A percentile compares a stretch with the other conserved stretches of the same genome.
These are phyloP conservation scores for Oreotragus oreotragus DNA, from an alignment of 2,113 vertebrate genomes.

Conservation along the genomic window DNA sequence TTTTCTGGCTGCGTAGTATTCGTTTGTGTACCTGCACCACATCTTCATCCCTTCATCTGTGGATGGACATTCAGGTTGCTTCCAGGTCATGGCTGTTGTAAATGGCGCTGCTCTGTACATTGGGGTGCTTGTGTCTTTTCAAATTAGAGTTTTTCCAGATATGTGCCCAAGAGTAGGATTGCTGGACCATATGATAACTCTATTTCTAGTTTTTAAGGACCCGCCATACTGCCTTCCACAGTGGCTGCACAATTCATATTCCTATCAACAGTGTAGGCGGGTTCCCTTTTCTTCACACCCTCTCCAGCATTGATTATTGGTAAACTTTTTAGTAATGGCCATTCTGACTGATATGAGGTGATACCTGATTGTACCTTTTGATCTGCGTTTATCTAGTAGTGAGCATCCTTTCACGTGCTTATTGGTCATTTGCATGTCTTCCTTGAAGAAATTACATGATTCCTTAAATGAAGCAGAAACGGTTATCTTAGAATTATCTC, in stretches of 20 bases:
- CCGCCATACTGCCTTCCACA: background rate
- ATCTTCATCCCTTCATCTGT: background rate
- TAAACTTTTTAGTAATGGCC: background rate
- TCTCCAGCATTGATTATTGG: background rate
- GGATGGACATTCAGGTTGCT: background rate
- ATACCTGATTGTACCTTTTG: background rate
- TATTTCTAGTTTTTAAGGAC: background rate
- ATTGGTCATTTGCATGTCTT: background rate
- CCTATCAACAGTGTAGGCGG: background rate
- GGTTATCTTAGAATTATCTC: fast-evolving
- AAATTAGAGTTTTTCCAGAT: background rate
- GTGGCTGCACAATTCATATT: background rate
- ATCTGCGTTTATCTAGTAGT: background rate
- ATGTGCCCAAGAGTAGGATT: background rate
- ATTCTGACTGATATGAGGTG: background rate
- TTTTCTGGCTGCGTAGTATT: background rate
- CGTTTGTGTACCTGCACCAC: background rate
- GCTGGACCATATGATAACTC: background rate
- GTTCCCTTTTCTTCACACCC: background rate
- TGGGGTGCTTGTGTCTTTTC: background rate
- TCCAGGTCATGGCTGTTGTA: background rate
- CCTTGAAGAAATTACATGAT: background rate
- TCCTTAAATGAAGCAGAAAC: background rate
- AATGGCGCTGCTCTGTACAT: background rate
- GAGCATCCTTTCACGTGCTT: background rate